Evolutionary conservation across 1,140 invertebrate species (phyloP).

Genomic region (Atta texana): DNA sequence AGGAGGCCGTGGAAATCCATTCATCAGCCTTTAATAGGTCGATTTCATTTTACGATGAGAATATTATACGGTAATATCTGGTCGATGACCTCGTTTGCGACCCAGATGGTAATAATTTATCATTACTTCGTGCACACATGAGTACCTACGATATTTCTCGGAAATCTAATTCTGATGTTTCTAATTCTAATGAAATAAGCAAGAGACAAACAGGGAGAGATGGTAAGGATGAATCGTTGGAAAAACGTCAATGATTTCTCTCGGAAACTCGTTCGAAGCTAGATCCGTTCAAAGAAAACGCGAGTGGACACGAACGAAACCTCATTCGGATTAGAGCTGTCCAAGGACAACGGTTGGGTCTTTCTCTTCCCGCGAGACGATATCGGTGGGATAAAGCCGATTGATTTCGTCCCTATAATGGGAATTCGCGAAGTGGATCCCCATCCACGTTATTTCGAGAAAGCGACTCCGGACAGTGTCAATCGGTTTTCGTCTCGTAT

Average conservation of each 20-base stretch:
- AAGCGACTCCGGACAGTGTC: slow-evolving; percentile 44
- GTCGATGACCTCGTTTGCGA: neutral
- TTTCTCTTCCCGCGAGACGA: slow-evolving; percentile 78
- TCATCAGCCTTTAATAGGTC: neutral
- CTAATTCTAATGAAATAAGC: neutral
- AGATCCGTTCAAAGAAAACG: slow-evolving; percentile 63
- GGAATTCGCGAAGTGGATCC: slow-evolving; percentile 70
- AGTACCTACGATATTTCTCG: neutral
- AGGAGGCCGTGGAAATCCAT: slow-evolving; percentile 4
- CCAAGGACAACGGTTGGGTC: slow-evolving; percentile 43
- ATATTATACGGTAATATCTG: neutral
- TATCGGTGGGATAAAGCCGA: slow-evolving; percentile 82
- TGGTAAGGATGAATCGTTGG: slow-evolving; percentile 49
- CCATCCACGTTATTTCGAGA: slow-evolving; percentile 48
- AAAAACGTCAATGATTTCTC: slow-evolving; percentile 66
- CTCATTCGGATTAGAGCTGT: slow-evolving; percentile 80
- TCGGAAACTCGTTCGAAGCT: slow-evolving; percentile 27
- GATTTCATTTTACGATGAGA: slow-evolving; percentile 13
- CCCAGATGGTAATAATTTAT: slow-evolving; percentile 6
- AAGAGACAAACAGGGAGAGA: slow-evolving; percentile 6
- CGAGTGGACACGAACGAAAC: slow-evolving; percentile 66
- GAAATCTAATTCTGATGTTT: slow-evolving; percentile 14
- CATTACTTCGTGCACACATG: neutral
- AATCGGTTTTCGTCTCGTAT: slow-evolving; percentile 43
- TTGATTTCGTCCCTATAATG: slow-evolving; percentile 84